Evolutionary conservation across 2,797 vertebrate species (phyloP).

Genomic region (Rousettus madagascariensis): DNA sequence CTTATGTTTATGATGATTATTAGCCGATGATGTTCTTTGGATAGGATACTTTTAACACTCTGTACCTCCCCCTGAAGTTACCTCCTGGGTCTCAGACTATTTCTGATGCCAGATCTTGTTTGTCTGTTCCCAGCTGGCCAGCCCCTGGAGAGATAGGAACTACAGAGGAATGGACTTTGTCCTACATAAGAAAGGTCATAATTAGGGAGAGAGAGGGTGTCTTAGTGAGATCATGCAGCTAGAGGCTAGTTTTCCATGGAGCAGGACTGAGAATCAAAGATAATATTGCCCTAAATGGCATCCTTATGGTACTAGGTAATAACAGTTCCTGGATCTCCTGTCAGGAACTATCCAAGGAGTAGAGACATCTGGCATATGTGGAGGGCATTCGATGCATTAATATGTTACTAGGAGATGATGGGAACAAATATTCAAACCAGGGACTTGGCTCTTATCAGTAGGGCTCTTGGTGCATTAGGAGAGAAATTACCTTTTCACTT

Average conservation of each 20-base stretch:
- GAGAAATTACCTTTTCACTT: conserved; percentile 80
- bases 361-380: conserved; percentile 14
- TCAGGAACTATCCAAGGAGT: conserved; percentile 42
- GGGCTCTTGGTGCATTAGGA: conserved; percentile 59
- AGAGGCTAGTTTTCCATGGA: conserved; percentile 27
- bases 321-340: background rate
- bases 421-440: conserved; percentile 73
- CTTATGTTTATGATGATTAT: background rate
- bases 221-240: background rate
- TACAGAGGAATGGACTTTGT: conserved; percentile 9
- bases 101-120: background rate
- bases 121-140: background rate
- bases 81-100: background rate
- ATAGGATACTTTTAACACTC: background rate
- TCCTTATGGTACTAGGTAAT: background rate
- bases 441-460: conserved; percentile 68
- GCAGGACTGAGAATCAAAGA: conserved; percentile 21
- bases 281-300: background rate
- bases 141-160: background rate
- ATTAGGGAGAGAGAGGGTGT: background rate
- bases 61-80: background rate
- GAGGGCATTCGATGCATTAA: conserved; percentile 67
- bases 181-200: background rate
- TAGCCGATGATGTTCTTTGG: background rate
- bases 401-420: conserved; percentile 78